These are phyloP conservation scores for Centrocercus urophasianus DNA, from an alignment of 2,113 vertebrate species.

Conservation along the genomic window DNA sequence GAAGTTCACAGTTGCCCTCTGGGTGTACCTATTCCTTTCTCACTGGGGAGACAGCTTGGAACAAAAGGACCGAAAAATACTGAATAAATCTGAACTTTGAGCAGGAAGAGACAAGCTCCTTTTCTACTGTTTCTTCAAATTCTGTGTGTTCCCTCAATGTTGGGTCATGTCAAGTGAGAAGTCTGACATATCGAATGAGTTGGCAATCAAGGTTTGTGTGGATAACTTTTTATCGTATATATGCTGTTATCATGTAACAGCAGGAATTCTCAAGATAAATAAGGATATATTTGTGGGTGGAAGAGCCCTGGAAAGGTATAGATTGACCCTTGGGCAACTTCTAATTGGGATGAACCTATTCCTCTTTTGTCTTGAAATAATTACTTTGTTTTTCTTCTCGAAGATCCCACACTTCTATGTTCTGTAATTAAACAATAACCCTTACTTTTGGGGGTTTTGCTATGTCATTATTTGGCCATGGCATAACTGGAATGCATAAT, in stretches of 20 bases:
- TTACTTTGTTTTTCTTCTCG: neutral
- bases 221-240: neutral
- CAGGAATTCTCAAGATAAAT: slow-evolving; percentile 5
- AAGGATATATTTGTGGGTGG: neutral
- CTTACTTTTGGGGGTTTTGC: slow-evolving; percentile 43
- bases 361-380: slow-evolving; percentile 15
- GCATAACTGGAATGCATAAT: slow-evolving; percentile 17
- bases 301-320: neutral
- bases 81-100: neutral
- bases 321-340: neutral
- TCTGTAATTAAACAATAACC: slow-evolving; percentile 47
- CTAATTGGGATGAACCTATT: slow-evolving; percentile 33
- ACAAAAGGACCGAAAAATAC: fast-evolving
- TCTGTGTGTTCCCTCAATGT: neutral
- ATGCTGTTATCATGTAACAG: neutral
- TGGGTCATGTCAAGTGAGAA: neutral
- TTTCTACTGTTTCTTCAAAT: neutral
- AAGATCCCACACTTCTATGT: neutral
- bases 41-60: neutral
- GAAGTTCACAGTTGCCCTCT: neutral
- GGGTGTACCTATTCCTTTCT: neutral
- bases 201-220: neutral
- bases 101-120: neutral
- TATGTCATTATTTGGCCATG: slow-evolving; percentile 31
- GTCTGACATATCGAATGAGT: neutral